Percentiles rank a stretch among this genome's conserved stretches.
Evolutionary conservation across 1,140 invertebrate species (phyloP).

Genomic region (Asobara japonica): DNA sequence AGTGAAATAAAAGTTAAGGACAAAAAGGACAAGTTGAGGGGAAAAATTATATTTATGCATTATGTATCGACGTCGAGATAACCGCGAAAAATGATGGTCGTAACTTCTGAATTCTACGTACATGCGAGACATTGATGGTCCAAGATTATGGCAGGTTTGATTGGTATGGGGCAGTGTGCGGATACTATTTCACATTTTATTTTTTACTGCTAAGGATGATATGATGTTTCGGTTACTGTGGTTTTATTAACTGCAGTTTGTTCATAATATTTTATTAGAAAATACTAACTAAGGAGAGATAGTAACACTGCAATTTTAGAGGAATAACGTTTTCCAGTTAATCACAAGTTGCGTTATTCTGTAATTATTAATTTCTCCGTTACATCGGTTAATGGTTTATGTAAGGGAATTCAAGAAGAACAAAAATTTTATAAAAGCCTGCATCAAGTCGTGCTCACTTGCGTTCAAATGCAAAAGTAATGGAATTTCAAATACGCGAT

Average conservation of each 20-base stretch:
- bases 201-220: background rate
- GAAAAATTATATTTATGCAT: conserved; percentile 25
- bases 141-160: conserved; percentile 16
- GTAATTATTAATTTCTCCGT: background rate
- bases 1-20: background rate
- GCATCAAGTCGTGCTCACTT: no score
- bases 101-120: conserved; percentile 25
- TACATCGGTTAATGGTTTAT: background rate
- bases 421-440: no score
- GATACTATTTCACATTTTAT: conserved; percentile 6
- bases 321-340: background rate
- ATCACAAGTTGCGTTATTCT: background rate
- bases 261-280: background rate
- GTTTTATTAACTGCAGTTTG: background rate
- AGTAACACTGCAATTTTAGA: background rate
- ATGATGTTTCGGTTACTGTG: background rate
- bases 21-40: background rate
- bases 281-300: background rate
- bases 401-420: no score
- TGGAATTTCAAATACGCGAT: no score
- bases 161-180: background rate
- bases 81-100: conserved; percentile 26
- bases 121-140: conserved; percentile 12
- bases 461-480: no score
- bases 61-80: conserved; percentile 27